Evolutionary conservation across 2,888 invertebrate species (phyloP).

Genomic region (Bombylius discolor): DNA sequence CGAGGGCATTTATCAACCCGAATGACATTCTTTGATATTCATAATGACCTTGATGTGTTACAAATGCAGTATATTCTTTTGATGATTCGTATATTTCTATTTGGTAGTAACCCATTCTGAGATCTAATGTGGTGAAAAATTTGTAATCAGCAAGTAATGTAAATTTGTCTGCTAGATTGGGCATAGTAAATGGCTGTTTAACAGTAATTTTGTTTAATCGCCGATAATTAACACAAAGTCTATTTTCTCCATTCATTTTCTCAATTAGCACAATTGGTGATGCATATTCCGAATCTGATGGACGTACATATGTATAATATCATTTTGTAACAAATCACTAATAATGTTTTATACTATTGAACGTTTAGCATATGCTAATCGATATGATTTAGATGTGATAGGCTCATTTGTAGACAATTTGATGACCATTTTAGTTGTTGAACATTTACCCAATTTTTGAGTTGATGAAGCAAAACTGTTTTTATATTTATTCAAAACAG

Average conservation of each 20-base stretch:
- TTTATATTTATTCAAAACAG: neutral
- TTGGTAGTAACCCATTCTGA: constrained; percentile 14
- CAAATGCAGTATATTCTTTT: constrained; percentile 10
- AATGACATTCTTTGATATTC: constrained; percentile 3
- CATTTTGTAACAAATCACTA: neutral
- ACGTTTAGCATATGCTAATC: neutral
- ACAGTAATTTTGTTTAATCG: neutral
- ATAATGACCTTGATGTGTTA: neutral
- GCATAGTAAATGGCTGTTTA: constrained; percentile 14
- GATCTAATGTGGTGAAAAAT: neutral
- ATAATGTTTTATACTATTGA: neutral
- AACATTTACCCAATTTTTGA: neutral
- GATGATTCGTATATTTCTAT: constrained; percentile 11
- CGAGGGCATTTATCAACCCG: no score
- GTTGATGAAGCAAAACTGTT: neutral
- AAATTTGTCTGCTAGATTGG: constrained; percentile 13
- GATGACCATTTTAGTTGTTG: no score
- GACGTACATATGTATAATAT: neutral
- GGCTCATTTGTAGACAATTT: neutral
- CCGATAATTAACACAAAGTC: constrained; percentile 7
- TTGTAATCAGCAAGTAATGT: neutral
- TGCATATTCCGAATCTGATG: constrained; percentile 3
- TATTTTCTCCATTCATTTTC: constrained; percentile 15
- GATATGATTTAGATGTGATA: neutral
- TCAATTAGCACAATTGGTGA: constrained; percentile 14